phyloP scores from a whole-genome alignment of 2,888 invertebrate genomes.

The Drosophila buzzatii region DNA sequence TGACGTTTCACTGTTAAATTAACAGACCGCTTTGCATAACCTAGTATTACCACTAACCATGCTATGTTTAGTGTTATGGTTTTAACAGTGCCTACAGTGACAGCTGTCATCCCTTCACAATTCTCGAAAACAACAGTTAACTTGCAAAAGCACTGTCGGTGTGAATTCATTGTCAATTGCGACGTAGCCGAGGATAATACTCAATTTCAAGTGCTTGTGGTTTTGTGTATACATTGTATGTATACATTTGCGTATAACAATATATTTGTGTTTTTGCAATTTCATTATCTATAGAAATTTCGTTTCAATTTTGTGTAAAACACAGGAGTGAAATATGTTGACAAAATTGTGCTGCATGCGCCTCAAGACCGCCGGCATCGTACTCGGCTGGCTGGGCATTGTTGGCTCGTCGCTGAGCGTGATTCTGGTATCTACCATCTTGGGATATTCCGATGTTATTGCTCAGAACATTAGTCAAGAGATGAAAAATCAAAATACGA shows the following conservation, averaged over 20 bases:
- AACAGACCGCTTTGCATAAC: too few relatives aligned
- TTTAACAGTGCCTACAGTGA: too few relatives aligned
- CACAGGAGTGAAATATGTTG: conserved; percentile 58
- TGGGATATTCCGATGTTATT: conserved; percentile 61
- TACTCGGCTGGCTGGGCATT: conserved; percentile 82
- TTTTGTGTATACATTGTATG: not conserved
- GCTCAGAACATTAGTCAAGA: conserved; percentile 8
- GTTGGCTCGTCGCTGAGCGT: conserved; percentile 64
- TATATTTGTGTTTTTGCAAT: not conserved
- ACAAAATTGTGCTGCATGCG: conserved; percentile 74
- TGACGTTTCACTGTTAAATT: too few relatives aligned
- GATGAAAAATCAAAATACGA: not conserved
- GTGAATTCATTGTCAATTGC: conserved; percentile 26
- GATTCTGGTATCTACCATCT: conserved; percentile 51
- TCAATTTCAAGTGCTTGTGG: not conserved
- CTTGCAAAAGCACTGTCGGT: not conserved
- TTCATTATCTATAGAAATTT: conserved; percentile 1
- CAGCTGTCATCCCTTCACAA: not conserved
- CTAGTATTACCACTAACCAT: too few relatives aligned
- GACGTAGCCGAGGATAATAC: not conserved
- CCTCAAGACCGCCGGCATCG: conserved; percentile 81
- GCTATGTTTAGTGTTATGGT: too few relatives aligned
- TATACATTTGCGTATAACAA: not conserved
- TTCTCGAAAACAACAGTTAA: not conserved
- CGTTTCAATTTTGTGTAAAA: not conserved